Evolutionary conservation across 1,140 invertebrate genomes (phyloP), one percentile per base, ranked within the genome.

Genomic region (Panagrolaimus sp.): DNA sequence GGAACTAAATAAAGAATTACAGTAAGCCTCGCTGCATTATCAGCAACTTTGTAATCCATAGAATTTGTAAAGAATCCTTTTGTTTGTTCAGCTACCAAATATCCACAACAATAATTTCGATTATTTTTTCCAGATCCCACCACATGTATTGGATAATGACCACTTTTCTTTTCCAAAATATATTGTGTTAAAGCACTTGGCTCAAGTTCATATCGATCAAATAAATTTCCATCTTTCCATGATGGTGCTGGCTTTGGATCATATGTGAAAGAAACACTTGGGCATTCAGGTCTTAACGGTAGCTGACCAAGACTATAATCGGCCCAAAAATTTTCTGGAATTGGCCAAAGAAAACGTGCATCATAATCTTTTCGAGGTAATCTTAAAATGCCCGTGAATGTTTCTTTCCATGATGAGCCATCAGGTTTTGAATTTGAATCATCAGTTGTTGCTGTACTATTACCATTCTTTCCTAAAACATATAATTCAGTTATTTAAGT

Each of bases 91-190:
- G 93, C 95, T 70, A 91, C 92, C 0, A 94, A 92, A 83, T 97
- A 98, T 31, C 96, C 96, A 86, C 98, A 98, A 0, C 96, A 93
- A 84, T 92, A 90, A 27, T 91, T 91, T 14, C 91, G 87, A 2
- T 77, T 79, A 27, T 53, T 25, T 9, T 53, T 20, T 9, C 20
- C 7, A 9, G 51, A 53, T 0, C 51, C 51, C 2, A 27, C 20
- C 1, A 57, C 51, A 3, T 11, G 13, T 11, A 57, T 27, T 23
- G 51, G 51, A 13, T 57, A 57, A 57, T 57, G 51, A 0, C 51
- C 51, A 57, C 11, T 57, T 11, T 27, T 20, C 0, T 16, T 1
- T 23, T 57, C 51, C 51, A 57, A 13, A 13, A 57, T 57, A 13
- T 25, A 57, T 0, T 20, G 20, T 3, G 51, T 57, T 20, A 57